Conservation (phyloP, 1,140 invertebrate species). For the Aphaenogaster rudis region DNA sequence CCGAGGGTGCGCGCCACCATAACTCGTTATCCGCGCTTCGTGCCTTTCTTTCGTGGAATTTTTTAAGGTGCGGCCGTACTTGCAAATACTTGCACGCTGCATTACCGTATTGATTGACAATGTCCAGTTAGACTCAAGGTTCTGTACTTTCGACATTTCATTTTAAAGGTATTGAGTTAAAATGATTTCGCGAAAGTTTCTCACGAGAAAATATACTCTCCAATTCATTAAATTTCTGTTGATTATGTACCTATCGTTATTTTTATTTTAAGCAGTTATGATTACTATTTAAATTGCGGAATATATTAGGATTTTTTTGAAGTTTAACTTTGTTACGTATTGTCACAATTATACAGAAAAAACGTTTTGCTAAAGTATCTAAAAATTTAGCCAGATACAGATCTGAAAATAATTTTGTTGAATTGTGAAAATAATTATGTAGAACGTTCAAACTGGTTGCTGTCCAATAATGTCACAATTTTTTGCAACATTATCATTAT, state of each 20-base stretch:
- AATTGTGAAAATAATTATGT: too few species aligned
- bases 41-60: conserved; percentile 30
- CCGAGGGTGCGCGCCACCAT: conserved; percentile 22
- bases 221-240: neutral
- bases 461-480: too few species aligned
- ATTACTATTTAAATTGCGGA: neutral
- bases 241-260: neutral
- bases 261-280: neutral
- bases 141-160: neutral
- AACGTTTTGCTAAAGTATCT: too few species aligned
- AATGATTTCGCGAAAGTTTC: neutral
- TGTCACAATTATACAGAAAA: too few species aligned
- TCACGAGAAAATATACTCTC: neutral
- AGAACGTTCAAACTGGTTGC: too few species aligned
- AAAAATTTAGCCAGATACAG: too few species aligned
- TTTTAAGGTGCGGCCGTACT: conserved; percentile 29
- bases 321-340: too few species aligned
- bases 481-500: too few species aligned
- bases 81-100: neutral
- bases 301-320: neutral
- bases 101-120: conserved; percentile 4
- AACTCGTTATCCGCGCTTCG: conserved; percentile 34
- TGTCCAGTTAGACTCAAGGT: neutral
- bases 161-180: neutral
- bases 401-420: too few species aligned